These are phyloP conservation scores for Hypanus sabinus DNA, from an alignment of 2,113 vertebrate genomes.

Conservation along the genomic window DNA sequence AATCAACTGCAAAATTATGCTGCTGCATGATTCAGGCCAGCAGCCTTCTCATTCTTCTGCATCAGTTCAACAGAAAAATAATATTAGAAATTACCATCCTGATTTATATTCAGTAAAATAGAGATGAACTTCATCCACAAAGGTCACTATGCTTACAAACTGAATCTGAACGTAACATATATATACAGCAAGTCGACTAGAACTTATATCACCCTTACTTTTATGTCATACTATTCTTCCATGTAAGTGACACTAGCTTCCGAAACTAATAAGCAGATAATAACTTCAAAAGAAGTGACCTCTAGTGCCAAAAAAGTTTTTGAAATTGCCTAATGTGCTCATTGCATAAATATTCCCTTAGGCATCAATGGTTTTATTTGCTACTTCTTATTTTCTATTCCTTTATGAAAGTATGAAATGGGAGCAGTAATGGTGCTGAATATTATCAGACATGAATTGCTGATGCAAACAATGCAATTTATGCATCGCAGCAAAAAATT, in stretches of 20 bases:
- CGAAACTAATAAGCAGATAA: not conserved
- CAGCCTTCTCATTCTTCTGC: not conserved
- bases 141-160: not conserved
- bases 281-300: too few relatives aligned
- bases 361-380: not conserved
- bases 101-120: not conserved
- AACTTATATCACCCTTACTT: not conserved
- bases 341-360: not conserved
- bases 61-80: not conserved
- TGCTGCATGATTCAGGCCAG: not conserved
- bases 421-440: not conserved
- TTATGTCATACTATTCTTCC: not conserved
- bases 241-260: not conserved
- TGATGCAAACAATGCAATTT: not conserved
- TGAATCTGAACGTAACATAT: not conserved
- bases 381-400: not conserved
- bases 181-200: not conserved
- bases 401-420: not conserved
- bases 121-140: not conserved
- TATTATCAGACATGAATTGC: not conserved
- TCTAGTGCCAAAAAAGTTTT: not conserved
- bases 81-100: not conserved
- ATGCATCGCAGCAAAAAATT: not conserved
- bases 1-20: not conserved
- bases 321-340: not conserved